Percentiles rank a stretch among this genome's conserved stretches.
phyloP scores from a whole-genome alignment of 1,140 invertebrate species.

The Monomorium pharaonis region DNA sequence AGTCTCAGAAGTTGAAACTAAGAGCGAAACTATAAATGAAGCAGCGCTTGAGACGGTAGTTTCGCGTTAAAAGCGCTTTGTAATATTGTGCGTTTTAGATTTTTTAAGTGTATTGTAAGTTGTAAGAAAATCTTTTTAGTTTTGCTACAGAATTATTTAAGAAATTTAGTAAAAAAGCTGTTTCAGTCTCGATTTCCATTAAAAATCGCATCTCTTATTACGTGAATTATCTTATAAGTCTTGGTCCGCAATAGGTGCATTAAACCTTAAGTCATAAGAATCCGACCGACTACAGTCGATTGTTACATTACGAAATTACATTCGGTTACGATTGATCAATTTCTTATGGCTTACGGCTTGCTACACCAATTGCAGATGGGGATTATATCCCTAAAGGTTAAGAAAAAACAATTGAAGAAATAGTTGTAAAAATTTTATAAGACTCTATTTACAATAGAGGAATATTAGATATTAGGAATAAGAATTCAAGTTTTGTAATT shows the following conservation, averaged over 20 bases:
- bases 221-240: background rate
- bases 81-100: background rate
- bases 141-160: background rate
- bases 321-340: too few species aligned
- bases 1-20: slow-evolving; percentile 21
- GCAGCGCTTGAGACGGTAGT: background rate
- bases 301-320: too few species aligned
- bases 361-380: too few species aligned
- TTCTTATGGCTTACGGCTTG: too few species aligned
- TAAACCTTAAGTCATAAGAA: too few species aligned
- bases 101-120: background rate
- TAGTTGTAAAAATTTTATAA: background rate
- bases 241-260: too few species aligned
- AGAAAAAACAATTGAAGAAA: background rate
- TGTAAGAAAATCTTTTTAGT: background rate
- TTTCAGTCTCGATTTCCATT: background rate
- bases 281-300: too few species aligned
- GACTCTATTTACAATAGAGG: too few species aligned
- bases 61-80: background rate
- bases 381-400: background rate
- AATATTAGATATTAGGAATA: too few species aligned
- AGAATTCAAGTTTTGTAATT: too few species aligned
- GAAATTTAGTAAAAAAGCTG: background rate
- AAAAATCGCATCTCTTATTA: background rate
- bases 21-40: background rate